Evolutionary conservation across 1,140 invertebrate species (phyloP).

Genomic region (Danaus melanippus): DNA sequence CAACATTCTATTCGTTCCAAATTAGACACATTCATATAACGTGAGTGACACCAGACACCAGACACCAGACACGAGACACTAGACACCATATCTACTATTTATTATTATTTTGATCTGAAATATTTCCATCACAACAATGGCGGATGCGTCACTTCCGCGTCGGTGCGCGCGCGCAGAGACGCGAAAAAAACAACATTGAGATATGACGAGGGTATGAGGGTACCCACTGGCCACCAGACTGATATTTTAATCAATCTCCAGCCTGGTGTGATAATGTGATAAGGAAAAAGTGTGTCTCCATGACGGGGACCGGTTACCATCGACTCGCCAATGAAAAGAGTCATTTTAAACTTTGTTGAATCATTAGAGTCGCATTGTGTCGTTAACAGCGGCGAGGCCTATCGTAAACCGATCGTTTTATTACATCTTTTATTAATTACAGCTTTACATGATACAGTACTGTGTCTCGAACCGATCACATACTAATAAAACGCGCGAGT

Average conservation of each 20-base stretch:
- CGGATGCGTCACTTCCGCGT: slow-evolving; percentile 25
- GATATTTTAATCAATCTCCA: slow-evolving; percentile 31
- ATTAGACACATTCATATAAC: slow-evolving; percentile 10
- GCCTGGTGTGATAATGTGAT: slow-evolving; percentile 22
- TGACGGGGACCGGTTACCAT: too few species aligned
- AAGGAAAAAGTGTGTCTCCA: too few species aligned
- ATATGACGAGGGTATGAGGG: slow-evolving; percentile 22
- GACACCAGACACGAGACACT: slow-evolving; percentile 9
- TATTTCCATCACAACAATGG: slow-evolving; percentile 31
- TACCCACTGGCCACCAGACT: slow-evolving; percentile 9
- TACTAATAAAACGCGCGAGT: too few species aligned
- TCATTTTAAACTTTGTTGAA: too few species aligned
- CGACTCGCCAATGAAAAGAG: too few species aligned
- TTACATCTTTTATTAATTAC: too few species aligned
- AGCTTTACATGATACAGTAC: too few species aligned
- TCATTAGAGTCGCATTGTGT: too few species aligned
- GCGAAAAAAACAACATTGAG: slow-evolving; percentile 19
- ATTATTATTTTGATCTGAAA: slow-evolving; percentile 36
- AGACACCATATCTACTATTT: slow-evolving; percentile 27
- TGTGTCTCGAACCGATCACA: too few species aligned
- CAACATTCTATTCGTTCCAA: neutral
- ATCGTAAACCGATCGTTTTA: too few species aligned
- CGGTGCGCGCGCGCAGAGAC: slow-evolving; percentile 23
- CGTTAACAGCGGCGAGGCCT: too few species aligned
- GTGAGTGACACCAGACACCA: slow-evolving; percentile 3